Percentiles rank a stretch among this genome's conserved stretches.
Conservation (phyloP, 2,797 vertebrate genomes). For the Lepidocolaptes lacrymiger region DNA sequence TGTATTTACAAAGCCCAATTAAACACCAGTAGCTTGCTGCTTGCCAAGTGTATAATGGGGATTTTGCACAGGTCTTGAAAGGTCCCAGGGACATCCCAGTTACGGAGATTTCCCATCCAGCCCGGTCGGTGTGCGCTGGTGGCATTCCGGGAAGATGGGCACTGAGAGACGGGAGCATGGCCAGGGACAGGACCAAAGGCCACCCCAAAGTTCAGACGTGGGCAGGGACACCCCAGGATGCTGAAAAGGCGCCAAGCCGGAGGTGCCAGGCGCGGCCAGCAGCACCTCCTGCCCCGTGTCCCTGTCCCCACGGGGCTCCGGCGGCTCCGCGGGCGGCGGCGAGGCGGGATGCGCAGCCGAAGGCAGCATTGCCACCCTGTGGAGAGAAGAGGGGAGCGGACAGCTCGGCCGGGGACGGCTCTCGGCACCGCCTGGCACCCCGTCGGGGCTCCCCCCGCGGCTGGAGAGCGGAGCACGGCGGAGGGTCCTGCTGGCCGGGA, state of each 20-base stretch:
- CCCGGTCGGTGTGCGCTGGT: accelerated
- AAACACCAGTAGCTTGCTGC: background rate
- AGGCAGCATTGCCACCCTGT: conserved; percentile 70
- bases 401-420: background rate
- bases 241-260: background rate
- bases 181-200: background rate
- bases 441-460: accelerated
- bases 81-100: background rate
- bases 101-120: background rate
- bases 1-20: accelerated
- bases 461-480: background rate
- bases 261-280: background rate
- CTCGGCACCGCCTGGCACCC: accelerated
- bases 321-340: background rate
- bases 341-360: background rate
- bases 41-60: accelerated
- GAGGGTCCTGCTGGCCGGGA: accelerated
- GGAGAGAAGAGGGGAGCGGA: conserved; percentile 29
- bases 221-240: accelerated
- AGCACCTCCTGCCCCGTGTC: background rate
- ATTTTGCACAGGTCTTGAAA: background rate
- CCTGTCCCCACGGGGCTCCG: background rate
- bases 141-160: accelerated
- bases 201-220: accelerated
- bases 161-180: accelerated